phyloP scores from a whole-genome alignment of 2,888 invertebrate species.

The Petrophora chlorosata region DNA sequence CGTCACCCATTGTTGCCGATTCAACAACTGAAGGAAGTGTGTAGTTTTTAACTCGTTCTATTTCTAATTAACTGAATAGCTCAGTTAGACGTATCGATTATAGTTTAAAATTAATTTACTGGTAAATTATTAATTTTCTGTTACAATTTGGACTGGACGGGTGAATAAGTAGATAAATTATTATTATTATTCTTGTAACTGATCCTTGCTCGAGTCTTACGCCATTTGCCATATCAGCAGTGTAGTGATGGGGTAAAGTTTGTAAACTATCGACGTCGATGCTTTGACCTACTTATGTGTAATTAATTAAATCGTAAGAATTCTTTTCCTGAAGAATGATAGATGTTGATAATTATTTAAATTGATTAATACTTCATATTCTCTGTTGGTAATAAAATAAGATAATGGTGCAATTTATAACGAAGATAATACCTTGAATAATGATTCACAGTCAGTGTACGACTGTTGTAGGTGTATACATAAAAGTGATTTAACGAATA shows the following conservation, averaged over 20 bases:
- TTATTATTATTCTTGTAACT: too few species aligned
- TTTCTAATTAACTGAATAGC: background rate
- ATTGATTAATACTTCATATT: background rate
- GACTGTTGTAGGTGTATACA: too few species aligned
- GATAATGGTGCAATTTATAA: background rate
- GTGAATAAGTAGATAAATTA: background rate
- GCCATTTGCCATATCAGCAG: slow-evolving; percentile 45
- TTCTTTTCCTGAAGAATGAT: background rate
- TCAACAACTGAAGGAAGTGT: slow-evolving; percentile 28
- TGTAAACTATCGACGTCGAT: slow-evolving; percentile 51
- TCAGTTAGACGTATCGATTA: too few species aligned
- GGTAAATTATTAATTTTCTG: background rate
- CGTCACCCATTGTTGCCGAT: slow-evolving; percentile 63
- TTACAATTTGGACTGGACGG: background rate
- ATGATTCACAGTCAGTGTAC: too few species aligned
- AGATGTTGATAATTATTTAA: background rate
- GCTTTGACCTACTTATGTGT: slow-evolving; percentile 21
- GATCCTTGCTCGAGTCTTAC: too few species aligned
- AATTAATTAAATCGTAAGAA: background rate
- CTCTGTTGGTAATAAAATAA: background rate
- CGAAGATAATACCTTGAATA: too few species aligned
- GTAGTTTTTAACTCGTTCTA: slow-evolving; percentile 18
- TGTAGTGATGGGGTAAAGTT: slow-evolving; percentile 54
- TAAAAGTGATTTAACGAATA: too few species aligned
- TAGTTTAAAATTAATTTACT: too few species aligned